Evolutionary conservation across 2,888 invertebrate species (phyloP), one percentile per base, ranked within the genome.

Genomic region (Ferrisia virgata): DNA sequence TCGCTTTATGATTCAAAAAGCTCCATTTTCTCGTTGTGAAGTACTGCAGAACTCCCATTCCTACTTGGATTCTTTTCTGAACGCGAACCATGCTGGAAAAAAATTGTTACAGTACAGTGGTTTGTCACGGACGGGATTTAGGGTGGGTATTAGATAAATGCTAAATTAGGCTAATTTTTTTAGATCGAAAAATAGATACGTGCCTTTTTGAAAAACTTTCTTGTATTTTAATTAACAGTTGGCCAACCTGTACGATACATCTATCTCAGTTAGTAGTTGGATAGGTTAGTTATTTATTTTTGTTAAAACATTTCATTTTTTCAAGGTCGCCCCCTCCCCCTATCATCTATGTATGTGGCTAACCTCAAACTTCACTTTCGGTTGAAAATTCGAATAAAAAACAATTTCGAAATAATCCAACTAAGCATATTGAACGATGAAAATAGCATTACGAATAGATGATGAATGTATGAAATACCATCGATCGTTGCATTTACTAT

Each of bases 11-110:
- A 86, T 92, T 93, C 39, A 89, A 90, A 88, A 96, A 96, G 47
- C 91, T 89, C 97, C 97, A 97, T 85, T 93, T 91, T 84, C 94
- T 92, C 3, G 92, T 93, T 0, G 95, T 95, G 89, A 96, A 96
- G 88, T 94, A 95, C 86, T 94, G 92, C 9, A 96, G 89, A 0
- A 95, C 90, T 85, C 90, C 89, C 18, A 93, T 88, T 0, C 94
- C 94, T 76, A 90, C 90, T 78, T 90, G 89, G 53, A 93, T 92
- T 28, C 91, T 90, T 79, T 91, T 91, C 86, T 94, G 93, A 0
- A 92, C 89, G 85, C 91, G 91, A 0, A 94, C 91, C 89, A 94
- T 89, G 87, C 93, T 93, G 89, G 64, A 89, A 88, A n/a, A 18
- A 36, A 36, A 36, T 43, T 8, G 18, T 15, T 13, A 64, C 25